Conservation (phyloP, 2,888 invertebrate genomes). For the Trachelus troglodyta region DNA sequence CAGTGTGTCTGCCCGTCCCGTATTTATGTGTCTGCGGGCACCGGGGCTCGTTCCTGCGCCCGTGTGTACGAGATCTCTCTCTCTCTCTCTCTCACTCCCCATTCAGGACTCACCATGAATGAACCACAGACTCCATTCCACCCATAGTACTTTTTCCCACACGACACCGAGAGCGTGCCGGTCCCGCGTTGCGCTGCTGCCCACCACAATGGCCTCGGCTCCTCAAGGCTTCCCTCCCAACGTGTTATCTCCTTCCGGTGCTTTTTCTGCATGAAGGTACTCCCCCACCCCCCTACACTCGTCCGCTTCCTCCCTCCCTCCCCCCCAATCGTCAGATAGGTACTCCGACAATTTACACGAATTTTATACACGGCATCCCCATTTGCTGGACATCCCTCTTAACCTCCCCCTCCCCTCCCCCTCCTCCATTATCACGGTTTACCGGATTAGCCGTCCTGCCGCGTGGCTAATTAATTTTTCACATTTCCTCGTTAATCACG, state of each 20-base stretch:
- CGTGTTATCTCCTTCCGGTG: not conserved
- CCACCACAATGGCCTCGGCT: not conserved
- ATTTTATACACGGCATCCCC: not conserved
- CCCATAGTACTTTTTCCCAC: constrained; percentile 45
- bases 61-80: constrained; percentile 14
- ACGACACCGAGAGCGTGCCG: constrained; percentile 14
- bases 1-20: too few relatives aligned
- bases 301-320: not conserved
- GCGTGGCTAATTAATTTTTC: not conserved
- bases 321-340: not conserved
- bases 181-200: constrained; percentile 9
- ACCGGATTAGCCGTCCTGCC: not conserved
- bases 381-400: too few relatives aligned
- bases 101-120: constrained; percentile 51
- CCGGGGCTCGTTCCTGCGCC: not conserved
- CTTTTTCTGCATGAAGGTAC: not conserved
- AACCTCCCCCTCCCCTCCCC: too few relatives aligned
- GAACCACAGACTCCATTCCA: constrained; percentile 49
- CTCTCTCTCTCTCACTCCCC: constrained; percentile 27
- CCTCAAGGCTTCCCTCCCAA: not conserved
- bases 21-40: not conserved
- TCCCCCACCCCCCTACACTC: not conserved
- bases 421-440: not conserved
- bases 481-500: constrained; percentile 3
- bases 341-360: not conserved